phyloP scores from a whole-genome alignment of 1,140 invertebrate species.

The Wasmannia auropunctata region DNA sequence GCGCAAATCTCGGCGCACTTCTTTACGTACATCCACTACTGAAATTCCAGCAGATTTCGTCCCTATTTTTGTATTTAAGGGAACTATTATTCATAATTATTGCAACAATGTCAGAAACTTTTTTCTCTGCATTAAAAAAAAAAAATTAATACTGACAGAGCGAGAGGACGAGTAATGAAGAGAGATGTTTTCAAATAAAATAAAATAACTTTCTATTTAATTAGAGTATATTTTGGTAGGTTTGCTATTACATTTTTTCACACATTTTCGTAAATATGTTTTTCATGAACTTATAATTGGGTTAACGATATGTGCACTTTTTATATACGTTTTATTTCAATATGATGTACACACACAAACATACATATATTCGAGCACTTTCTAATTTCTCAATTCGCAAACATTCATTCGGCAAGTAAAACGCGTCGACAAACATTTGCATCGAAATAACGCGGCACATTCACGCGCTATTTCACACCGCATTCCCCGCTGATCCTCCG shows the following conservation, averaged over 20 bases:
- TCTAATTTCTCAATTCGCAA: slow-evolving; percentile 37
- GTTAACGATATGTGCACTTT: not conserved
- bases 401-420: slow-evolving; percentile 26
- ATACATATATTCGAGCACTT: not conserved
- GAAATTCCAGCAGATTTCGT: not conserved
- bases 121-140: not conserved
- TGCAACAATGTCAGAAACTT: not conserved
- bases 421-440: slow-evolving; percentile 19
- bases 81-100: slow-evolving; percentile 2
- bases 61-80: not conserved
- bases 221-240: slow-evolving; percentile 1
- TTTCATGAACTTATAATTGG: slow-evolving; percentile 14
- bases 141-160: not conserved
- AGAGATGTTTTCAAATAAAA: not conserved
- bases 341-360: not conserved
- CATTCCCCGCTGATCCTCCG: not conserved
- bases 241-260: not conserved
- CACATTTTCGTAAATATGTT: slow-evolving; percentile 6
- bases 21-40: slow-evolving; percentile 2
- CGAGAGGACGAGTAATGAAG: not conserved
- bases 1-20: not conserved
- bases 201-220: not conserved
- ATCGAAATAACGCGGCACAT: not conserved
- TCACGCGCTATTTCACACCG: not conserved
- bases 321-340: slow-evolving; percentile 11